These are phyloP conservation scores for Phalanger gymnotis DNA, from an alignment of 2,797 vertebrate species.

Conservation along the genomic window DNA sequence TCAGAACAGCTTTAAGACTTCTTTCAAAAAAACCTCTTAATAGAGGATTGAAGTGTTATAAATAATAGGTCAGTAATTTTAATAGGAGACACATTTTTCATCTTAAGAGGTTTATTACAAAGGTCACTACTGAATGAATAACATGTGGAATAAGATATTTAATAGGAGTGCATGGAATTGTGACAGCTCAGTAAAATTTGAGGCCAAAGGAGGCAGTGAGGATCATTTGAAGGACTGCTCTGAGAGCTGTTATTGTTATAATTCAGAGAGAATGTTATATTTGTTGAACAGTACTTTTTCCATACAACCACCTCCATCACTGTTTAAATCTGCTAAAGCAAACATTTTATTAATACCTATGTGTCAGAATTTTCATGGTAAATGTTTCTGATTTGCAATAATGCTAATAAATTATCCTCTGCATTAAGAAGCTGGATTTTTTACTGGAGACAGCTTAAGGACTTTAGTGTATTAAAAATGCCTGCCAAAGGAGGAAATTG, in stretches of 20 bases:
- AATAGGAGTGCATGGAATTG: conserved; percentile 67
- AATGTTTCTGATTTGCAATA: no score
- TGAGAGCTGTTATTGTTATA: conserved; percentile 32
- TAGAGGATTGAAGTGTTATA: conserved; percentile 72
- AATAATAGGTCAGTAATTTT: conserved; percentile 75
- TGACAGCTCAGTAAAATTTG: conserved; percentile 65
- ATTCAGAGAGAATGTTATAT: neutral
- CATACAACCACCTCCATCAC: neutral
- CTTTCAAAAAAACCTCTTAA: conserved; percentile 71
- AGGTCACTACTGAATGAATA: conserved; percentile 80
- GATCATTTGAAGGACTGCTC: conserved; percentile 67
- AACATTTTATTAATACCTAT: no score
- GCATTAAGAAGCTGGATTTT: no score
- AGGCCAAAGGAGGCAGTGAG: conserved; percentile 37
- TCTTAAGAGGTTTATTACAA: conserved; percentile 79
- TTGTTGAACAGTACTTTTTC: neutral
- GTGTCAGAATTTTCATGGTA: neutral
- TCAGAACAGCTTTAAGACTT: conserved; percentile 49
- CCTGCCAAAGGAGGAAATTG: no score
- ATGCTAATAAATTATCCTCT: no score
- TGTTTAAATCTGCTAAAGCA: neutral
- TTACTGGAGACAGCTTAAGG: no score
- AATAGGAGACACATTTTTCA: conserved; percentile 74
- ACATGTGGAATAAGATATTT: conserved; percentile 74
- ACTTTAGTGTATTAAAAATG: no score